Base-by-base conservation (phyloP, 2,888 invertebrate species). In the Troides oblongomaculatus region DNA sequence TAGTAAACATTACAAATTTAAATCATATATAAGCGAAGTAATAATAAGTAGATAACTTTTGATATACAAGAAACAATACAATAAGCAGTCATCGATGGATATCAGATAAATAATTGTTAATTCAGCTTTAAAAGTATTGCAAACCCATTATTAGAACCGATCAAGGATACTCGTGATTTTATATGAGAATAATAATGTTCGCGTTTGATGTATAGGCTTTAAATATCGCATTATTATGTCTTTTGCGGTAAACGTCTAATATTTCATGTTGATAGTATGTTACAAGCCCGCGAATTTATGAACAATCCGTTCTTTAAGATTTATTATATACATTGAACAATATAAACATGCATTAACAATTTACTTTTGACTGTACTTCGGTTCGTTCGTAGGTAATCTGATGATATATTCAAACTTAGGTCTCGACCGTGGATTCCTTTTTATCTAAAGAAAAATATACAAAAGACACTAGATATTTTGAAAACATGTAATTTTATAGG, bases 61-160 rank as follows among this genome's bases (percentile, higher is more conserved):
- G 81, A 81, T 80, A 76, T 75, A 77, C 62, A 64, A 69, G 61
- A 61, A 71, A 84, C 82, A 83, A 84, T 84, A 80, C 7, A 80
- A 81, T 43, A 76, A 70, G 73, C 71, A 74, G 63, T 64, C 58
- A 63, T 72, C 77, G 84, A 83, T 83, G 77, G 76, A 73, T 85
- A 86, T 84, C 83, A 79, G 70, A 69, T 81, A 82, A 83, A 85
- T 85, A 86, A 86, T 87, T 85, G 84, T 82, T 75, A 78, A 82
- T 84, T 80, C 81, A 73, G 80, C 76, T 79, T 82, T 80, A 79
- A 80, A 81, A 78, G 73, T 72, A 77, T 78, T 71, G 72, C 63
- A 70, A 69, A 73, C 70, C 72, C 68, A 72, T 75, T 76, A 73
- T 75, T 73, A 75, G 67, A 73, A 74, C 70, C 72, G 72, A 74